phyloP scores from a whole-genome alignment of 2,888 invertebrate species.

The Scaptomyza reducta region DNA sequence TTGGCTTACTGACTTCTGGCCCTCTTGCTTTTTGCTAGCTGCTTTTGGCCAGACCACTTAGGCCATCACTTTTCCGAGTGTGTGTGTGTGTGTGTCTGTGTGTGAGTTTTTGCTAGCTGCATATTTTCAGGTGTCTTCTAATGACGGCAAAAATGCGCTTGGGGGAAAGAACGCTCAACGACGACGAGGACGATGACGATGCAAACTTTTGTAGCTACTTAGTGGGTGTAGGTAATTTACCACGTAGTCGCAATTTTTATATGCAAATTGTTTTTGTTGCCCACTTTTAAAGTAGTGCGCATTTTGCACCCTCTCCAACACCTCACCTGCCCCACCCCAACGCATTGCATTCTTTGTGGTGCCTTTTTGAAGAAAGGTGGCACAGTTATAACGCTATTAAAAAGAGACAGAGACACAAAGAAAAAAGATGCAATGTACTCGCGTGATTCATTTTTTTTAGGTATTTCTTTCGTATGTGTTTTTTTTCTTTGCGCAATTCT shows the following conservation, averaged over 20 bases:
- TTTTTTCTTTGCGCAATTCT: neutral
- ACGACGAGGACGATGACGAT: conserved; percentile 11
- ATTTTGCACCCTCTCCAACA: neutral
- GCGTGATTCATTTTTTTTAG: neutral
- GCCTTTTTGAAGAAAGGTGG: neutral
- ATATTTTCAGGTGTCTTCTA: conserved; percentile 66
- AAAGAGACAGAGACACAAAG: neutral
- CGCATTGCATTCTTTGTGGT: conserved; percentile 34
- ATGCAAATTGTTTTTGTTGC: conserved; percentile 67
- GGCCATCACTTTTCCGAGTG: conserved; percentile 16
- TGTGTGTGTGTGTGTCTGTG: neutral
- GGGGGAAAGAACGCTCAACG: conserved; percentile 42
- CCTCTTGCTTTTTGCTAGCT: conserved; percentile 19
- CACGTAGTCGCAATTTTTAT: conserved; percentile 67
- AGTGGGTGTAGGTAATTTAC: conserved; percentile 69
- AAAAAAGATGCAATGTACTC: neutral
- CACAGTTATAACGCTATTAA: conserved; percentile 46
- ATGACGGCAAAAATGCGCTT: conserved; percentile 72
- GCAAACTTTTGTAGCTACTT: conserved; percentile 52
- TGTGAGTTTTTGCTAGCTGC: conserved; percentile 23
- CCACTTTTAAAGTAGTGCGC: conserved; percentile 35
- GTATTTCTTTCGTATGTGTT: neutral
- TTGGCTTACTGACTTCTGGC: conserved; percentile 41
- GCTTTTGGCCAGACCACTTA: conserved; percentile 44
- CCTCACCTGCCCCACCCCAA: neutral